phyloP scores from a whole-genome alignment of 2,888 invertebrate species.

The Lepidonotus clava region DNA sequence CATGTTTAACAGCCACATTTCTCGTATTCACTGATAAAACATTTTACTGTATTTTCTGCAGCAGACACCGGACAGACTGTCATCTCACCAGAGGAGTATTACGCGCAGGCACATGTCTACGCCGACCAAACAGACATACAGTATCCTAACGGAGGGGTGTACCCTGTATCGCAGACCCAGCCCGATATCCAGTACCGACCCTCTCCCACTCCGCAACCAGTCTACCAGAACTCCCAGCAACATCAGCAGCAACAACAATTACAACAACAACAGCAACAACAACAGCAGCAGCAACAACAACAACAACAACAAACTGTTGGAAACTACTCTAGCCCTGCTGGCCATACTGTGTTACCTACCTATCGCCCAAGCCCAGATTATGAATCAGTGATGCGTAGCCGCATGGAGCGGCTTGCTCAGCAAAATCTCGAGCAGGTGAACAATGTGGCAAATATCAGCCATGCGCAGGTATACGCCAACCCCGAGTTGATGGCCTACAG shows the following conservation, averaged over 20 bases:
- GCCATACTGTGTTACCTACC: slow-evolving; percentile 69
- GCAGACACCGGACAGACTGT: slow-evolving; percentile 57
- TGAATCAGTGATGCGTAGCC: slow-evolving; percentile 81
- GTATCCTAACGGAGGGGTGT: slow-evolving; percentile 31
- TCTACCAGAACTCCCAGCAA: not conserved
- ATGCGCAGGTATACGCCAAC: slow-evolving; percentile 63
- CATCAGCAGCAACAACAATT: slow-evolving; percentile 15
- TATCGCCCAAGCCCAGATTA: slow-evolving; percentile 94
- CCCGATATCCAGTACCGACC: slow-evolving; percentile 13
- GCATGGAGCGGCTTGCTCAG: slow-evolving; percentile 60
- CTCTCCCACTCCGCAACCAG: not conserved
- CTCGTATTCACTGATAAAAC: too few species aligned
- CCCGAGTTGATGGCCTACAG: slow-evolving; percentile 68
- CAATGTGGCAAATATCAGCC: slow-evolving; percentile 59
- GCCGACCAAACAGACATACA: slow-evolving; percentile 60
- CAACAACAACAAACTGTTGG: not conserved
- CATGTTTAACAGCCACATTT: too few species aligned
- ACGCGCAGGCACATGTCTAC: slow-evolving; percentile 66
- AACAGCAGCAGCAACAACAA: slow-evolving; percentile 28
- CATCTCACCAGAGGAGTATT: slow-evolving; percentile 30
- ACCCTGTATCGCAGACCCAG: slow-evolving; percentile 19
- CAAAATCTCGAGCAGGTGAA: slow-evolving; percentile 55
- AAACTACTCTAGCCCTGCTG: not conserved
- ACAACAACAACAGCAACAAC: slow-evolving; percentile 47
- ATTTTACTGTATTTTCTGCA: too few species aligned